These are phyloP conservation scores for Rhagologus leucostigma DNA, from an alignment of 2,113 vertebrate species.

Conservation along the genomic window DNA sequence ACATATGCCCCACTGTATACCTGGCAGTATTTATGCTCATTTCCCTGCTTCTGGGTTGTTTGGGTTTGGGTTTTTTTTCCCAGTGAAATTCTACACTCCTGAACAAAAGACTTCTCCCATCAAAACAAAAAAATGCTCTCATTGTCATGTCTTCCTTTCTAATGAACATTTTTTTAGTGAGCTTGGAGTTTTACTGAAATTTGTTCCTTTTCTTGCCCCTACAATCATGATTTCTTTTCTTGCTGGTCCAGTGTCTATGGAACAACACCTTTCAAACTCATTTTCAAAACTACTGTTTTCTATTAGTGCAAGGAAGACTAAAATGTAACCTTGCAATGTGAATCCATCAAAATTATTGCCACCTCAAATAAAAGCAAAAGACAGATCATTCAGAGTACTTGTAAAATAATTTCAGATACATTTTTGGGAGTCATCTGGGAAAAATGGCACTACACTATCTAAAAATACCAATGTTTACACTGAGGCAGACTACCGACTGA, in stretches of 20 bases:
- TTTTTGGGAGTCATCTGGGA: background rate
- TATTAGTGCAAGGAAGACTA: background rate
- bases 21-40: background rate
- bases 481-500: background rate
- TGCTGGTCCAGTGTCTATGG: background rate
- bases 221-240: background rate
- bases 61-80: background rate
- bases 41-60: background rate
- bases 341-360: conserved; percentile 14
- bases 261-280: background rate
- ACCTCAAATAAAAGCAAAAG: conserved; percentile 13
- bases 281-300: conserved; percentile 7
- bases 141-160: background rate
- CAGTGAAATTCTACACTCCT: background rate
- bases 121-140: background rate
- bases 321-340: background rate
- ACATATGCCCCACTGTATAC: background rate
- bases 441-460: background rate
- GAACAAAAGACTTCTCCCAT: background rate
- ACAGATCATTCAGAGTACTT: background rate
- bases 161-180: background rate
- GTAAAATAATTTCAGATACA: conserved; percentile 4
- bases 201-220: background rate
- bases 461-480: background rate
- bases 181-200: background rate